Percentiles rank a stretch among this genome's conserved stretches.
phyloP scores from a whole-genome alignment of 1,140 invertebrate species.

The Drosophila rufa region DNA sequence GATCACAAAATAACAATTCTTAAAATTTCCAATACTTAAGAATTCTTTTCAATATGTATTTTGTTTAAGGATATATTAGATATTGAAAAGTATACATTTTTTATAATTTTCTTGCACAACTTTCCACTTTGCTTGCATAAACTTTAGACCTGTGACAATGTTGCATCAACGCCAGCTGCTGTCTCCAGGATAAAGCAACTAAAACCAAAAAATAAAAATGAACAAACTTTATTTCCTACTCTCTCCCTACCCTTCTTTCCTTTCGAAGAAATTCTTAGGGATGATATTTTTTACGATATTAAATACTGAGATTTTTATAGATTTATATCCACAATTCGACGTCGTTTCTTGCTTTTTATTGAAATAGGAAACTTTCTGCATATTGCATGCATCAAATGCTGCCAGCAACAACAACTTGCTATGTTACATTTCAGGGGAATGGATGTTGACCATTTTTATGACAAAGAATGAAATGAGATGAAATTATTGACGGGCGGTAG shows the following conservation, averaged over 20 bases:
- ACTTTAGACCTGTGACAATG: slow-evolving; percentile 35
- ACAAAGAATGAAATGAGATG: slow-evolving; percentile 81
- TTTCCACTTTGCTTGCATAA: not conserved
- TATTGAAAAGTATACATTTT: not conserved
- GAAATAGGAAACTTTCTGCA: slow-evolving; percentile 83
- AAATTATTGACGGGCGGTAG: slow-evolving; percentile 68
- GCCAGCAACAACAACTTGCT: slow-evolving; percentile 53
- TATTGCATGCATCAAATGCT: slow-evolving; percentile 81
- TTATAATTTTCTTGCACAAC: not conserved
- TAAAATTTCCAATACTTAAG: not conserved
- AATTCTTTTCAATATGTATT: not conserved
- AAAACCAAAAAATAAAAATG: slow-evolving; percentile 32
- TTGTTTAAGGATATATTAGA: not conserved
- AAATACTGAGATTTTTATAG: slow-evolving; percentile 76
- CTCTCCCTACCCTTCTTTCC: not conserved
- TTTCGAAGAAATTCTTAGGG: not conserved
- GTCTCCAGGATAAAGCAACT: slow-evolving; percentile 44
- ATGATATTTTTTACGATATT: slow-evolving; percentile 65
- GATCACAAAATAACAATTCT: not conserved
- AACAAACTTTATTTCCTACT: slow-evolving; percentile 41
- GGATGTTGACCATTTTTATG: slow-evolving; percentile 72
- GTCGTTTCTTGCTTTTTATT: slow-evolving; percentile 67
- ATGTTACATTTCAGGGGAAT: slow-evolving; percentile 41
- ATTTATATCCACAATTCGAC: slow-evolving; percentile 73
- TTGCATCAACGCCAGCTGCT: slow-evolving; percentile 45